Conservation (phyloP, 2,888 invertebrate species). For the Achlya flavicornis region DNA sequence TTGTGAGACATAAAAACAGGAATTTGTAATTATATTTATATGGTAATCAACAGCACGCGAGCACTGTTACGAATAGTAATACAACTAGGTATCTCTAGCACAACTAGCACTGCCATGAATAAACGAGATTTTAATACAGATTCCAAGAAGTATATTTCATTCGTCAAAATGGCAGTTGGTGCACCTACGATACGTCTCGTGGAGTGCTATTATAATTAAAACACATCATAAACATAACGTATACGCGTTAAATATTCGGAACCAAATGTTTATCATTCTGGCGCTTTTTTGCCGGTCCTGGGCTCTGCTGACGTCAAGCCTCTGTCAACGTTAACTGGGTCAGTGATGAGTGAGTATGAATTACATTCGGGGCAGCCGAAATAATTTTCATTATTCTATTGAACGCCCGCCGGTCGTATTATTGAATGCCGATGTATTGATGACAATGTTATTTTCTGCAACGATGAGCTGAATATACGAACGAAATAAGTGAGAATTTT, state of each 20-base stretch:
- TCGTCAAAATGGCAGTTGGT: constrained; percentile 25
- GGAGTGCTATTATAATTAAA: constrained; percentile 55
- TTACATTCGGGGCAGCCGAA: constrained; percentile 66
- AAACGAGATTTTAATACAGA: background rate
- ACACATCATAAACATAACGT: constrained; percentile 50
- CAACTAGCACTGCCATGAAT: background rate
- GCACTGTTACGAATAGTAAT: background rate
- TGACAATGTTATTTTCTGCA: constrained; percentile 24
- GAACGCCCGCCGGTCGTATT: constrained; percentile 24
- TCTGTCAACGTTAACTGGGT: constrained; percentile 78
- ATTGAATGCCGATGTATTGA: constrained; percentile 27
- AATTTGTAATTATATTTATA: constrained; percentile 1
- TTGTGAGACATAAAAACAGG: background rate
- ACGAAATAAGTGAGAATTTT: background rate
- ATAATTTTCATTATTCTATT: constrained; percentile 55
- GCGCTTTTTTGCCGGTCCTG: constrained; percentile 62
- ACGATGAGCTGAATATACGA: background rate
- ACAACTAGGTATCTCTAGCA: background rate
- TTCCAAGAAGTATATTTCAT: constrained; percentile 16
- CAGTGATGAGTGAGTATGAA: constrained; percentile 74
- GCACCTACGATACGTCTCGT: constrained; percentile 41
- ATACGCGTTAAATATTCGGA: constrained; percentile 57
- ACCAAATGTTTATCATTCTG: constrained; percentile 55
- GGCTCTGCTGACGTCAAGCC: constrained; percentile 71
- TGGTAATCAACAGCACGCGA: background rate